These are phyloP conservation scores for Pandion haliaetus DNA, from an alignment of 2,113 vertebrate genomes.

Conservation along the genomic window DNA sequence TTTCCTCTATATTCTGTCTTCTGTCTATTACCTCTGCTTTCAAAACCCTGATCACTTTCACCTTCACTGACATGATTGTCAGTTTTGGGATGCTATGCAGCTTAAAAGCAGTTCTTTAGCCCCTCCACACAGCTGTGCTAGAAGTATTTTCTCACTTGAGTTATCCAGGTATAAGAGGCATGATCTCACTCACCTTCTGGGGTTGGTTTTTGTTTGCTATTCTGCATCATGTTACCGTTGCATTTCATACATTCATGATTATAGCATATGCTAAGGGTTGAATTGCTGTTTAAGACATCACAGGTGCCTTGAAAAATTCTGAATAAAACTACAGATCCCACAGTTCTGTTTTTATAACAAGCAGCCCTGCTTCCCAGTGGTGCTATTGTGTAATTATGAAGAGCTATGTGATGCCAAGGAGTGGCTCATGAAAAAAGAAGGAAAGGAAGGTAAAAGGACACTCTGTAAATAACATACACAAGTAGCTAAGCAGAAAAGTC, in stretches of 20 bases:
- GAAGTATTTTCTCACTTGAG: neutral
- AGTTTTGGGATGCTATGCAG: neutral
- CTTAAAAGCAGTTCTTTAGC: neutral
- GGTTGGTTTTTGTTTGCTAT: neutral
- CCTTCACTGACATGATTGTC: neutral
- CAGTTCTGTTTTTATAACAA: neutral
- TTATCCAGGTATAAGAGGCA: neutral
- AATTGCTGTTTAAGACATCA: neutral
- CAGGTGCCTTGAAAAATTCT: neutral
- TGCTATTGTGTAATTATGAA: neutral
- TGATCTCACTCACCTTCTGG: neutral
- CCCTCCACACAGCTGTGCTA: neutral
- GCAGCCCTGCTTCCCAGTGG: neutral
- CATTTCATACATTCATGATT: neutral
- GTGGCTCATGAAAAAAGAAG: neutral
- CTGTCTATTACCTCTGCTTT: neutral
- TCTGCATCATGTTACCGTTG: neutral
- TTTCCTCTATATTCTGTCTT: neutral
- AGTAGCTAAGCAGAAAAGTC: neutral
- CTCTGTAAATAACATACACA: neutral
- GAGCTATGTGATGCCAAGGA: neutral
- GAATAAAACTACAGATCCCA: neutral
- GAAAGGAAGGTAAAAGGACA: neutral
- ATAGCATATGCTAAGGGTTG: fast-evolving
- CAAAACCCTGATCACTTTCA: neutral